Base-by-base conservation (phyloP, 2,888 invertebrate genomes). In the Artemia sp. region DNA sequence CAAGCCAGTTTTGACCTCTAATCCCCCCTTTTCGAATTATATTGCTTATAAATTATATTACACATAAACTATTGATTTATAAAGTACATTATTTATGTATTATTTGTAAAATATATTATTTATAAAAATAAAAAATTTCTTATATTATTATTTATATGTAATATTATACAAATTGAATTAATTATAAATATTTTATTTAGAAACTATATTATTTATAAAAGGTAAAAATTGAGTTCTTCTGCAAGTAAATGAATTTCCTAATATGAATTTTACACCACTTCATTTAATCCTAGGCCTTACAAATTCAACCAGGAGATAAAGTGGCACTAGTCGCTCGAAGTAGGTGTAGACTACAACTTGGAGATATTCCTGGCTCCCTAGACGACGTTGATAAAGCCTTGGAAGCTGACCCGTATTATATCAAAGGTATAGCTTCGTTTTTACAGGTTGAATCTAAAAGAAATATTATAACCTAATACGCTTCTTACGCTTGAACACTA, bases 321-420 rank as follows among this genome's bases (percentile, higher is more conserved):
- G 87, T 88, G 73, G 91, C 92, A 0, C 82, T 93, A 73, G 89
- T 94, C 10, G 87, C 92, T 0, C 84, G 94, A 70, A 92, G 93
- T 77, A 89, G 88, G 78, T 95, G 95, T 77, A 87, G 89, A 77
- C 81, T 94, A 50, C 82, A 91, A 3, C 81, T 93, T 14, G 94
- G 93, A 0, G 88, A 92, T 76, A 87, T 92, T 1, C 85, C 85
- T 14, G 85, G 86, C 73, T 92, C 92, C 0, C 80, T 94, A 8
- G 80, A 83, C 70, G 92, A 95, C 76, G 92, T 93, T 0, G 91
- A 94, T 77, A 83, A 85, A 1, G 91, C 92, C 0, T 80, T 94
- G 4, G 81, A 81, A 68, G 81, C 85, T 69, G 89, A 89, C 75
- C 85, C 86, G 66, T 85, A 83, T 73, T 87, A 86, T 76, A 83